A percentile compares a stretch with the other conserved stretches of the same genome.
Conservation (phyloP, 2,888 invertebrate species). For the Halictus quadricinctus region DNA sequence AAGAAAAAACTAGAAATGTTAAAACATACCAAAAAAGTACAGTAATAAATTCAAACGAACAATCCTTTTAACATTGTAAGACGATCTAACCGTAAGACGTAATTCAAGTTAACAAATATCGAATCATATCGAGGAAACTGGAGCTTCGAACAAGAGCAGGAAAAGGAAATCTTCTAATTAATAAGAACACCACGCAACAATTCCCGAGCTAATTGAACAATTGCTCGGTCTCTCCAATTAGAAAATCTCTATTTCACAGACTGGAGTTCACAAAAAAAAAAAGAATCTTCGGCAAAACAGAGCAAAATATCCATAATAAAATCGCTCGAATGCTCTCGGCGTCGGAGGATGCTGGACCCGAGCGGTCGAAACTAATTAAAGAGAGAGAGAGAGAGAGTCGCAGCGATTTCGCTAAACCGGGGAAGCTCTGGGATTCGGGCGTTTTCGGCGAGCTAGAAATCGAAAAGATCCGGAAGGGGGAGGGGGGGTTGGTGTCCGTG, state of each 20-base stretch:
- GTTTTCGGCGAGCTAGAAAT: not conserved
- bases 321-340: not conserved
- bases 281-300: not conserved
- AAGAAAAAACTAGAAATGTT: too few species aligned
- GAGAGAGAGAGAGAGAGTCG: not conserved
- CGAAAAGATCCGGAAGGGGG: not conserved
- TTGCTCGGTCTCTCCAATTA: not conserved
- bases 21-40: too few species aligned
- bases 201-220: not conserved
- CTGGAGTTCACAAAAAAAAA: not conserved
- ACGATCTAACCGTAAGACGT: not conserved
- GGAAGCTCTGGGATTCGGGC: not conserved
- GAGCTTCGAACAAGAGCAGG: not conserved
- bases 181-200: not conserved
- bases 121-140: not conserved
- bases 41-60: too few species aligned
- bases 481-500: not conserved
- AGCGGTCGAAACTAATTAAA: not conserved
- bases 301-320: conserved; percentile 1
- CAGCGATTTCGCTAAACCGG: not conserved
- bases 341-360: not conserved
- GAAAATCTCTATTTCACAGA: conserved; percentile 5
- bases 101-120: not conserved
- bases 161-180: not conserved
- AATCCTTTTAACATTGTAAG: not conserved